Conservation (phyloP, 2,888 invertebrate genomes). For the Penaeus monodon region DNA sequence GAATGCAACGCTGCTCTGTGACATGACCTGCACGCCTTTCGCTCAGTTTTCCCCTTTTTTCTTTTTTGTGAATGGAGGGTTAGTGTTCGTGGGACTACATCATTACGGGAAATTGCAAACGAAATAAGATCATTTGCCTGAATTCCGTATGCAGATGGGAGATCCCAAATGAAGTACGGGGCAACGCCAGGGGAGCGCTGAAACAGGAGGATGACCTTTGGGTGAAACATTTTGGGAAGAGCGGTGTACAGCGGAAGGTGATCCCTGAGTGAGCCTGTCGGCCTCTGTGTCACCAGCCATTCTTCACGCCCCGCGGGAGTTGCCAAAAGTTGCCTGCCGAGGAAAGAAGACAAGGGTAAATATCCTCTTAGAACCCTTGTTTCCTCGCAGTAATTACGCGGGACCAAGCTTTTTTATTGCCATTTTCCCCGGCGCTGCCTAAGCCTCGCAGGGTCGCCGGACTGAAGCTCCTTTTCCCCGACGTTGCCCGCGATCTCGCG, state of each 20-base stretch:
- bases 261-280: constrained; percentile 25
- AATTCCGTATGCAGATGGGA: no score
- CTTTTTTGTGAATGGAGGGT: no score
- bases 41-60: background rate
- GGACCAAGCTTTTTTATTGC: background rate
- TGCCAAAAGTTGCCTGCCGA: background rate
- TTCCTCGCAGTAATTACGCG: background rate
- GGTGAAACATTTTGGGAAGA: constrained; percentile 21
- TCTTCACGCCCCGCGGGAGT: constrained; percentile 16
- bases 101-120: no score
- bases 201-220: no score
- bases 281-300: constrained; percentile 18
- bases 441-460: no score
- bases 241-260: constrained; percentile 14
- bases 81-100: no score
- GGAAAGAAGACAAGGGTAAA: background rate
- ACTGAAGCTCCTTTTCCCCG: no score
- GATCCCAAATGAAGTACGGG: no score
- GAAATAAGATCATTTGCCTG: no score
- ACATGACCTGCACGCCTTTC: background rate
- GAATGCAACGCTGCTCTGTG: background rate
- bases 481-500: no score
- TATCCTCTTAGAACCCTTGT: background rate
- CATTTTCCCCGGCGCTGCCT: no score
- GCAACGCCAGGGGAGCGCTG: no score